Percentiles rank a stretch among this genome's conserved stretches.
These are phyloP conservation scores for Drosophila dives DNA, from an alignment of 2,888 invertebrate species.

Conservation along the genomic window DNA sequence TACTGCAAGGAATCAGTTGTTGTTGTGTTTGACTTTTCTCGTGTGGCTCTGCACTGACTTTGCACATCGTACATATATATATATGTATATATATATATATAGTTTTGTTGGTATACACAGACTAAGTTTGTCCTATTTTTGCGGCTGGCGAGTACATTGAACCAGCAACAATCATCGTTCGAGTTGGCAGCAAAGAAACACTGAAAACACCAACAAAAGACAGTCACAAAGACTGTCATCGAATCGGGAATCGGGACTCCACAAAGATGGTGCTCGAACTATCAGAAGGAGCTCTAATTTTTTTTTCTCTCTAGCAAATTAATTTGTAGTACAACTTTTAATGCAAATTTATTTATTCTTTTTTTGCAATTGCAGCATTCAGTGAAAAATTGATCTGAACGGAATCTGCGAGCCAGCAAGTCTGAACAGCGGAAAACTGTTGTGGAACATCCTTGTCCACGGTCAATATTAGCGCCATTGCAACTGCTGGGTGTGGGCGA, in stretches of 20 bases:
- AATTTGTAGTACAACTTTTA: slow-evolving; percentile 26
- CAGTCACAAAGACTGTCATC: slow-evolving; percentile 18
- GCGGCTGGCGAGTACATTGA: slow-evolving; percentile 69
- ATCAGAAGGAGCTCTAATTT: slow-evolving; percentile 50
- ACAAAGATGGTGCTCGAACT: slow-evolving; percentile 16
- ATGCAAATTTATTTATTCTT: slow-evolving; percentile 15
- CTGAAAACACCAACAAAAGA: slow-evolving; percentile 29
- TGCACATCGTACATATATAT: slow-evolving; percentile 1
- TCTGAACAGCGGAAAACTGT: slow-evolving; percentile 78
- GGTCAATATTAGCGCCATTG: slow-evolving; percentile 85
- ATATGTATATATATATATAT: slow-evolving; percentile 7
- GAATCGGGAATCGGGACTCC: neutral
- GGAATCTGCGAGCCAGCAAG: slow-evolving; percentile 11
- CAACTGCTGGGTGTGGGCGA: slow-evolving; percentile 86
- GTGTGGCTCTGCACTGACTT: slow-evolving; percentile 9
- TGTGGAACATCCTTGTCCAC: slow-evolving; percentile 74
- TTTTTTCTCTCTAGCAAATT: slow-evolving; percentile 52
- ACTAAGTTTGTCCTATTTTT: slow-evolving; percentile 63
- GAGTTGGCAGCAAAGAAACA: slow-evolving; percentile 40
- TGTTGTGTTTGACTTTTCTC: neutral
- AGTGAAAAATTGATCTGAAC: neutral
- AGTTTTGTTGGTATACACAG: slow-evolving; percentile 28
- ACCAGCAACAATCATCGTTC: slow-evolving; percentile 64
- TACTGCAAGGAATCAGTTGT: neutral
- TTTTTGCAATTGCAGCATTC: slow-evolving; percentile 45